phyloP scores from a whole-genome alignment of 2,888 invertebrate genomes.

The Eupithecia exiguata region DNA sequence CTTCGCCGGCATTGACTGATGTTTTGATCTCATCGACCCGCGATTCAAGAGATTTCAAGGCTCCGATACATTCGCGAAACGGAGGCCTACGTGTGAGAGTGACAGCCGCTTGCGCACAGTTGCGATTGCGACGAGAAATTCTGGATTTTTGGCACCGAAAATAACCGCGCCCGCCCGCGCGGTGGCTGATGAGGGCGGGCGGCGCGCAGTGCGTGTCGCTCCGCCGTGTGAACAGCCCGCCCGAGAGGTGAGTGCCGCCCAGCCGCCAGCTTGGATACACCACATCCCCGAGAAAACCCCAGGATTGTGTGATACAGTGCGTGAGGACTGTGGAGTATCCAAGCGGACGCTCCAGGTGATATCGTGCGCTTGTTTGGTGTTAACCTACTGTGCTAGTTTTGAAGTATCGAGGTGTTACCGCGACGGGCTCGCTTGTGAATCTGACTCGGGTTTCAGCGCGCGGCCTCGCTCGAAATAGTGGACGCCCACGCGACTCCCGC shows the following conservation, averaged over 20 bases:
- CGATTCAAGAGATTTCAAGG: constrained; percentile 47
- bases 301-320: constrained; percentile 36
- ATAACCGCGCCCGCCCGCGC: constrained; percentile 78
- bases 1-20: constrained; percentile 41
- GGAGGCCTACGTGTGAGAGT: constrained; percentile 61
- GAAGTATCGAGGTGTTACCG: constrained; percentile 45
- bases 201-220: constrained; percentile 82
- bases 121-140: constrained; percentile 59
- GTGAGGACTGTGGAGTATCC: constrained; percentile 65
- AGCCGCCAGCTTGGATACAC: constrained; percentile 67
- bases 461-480: constrained; percentile 83
- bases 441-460: constrained; percentile 80
- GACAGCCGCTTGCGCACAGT: constrained; percentile 49
- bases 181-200: constrained; percentile 69
- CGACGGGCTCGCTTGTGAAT: constrained; percentile 50
- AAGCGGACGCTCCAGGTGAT: constrained; percentile 63
- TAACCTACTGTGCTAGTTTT: constrained; percentile 39
- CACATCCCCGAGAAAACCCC: constrained; percentile 38
- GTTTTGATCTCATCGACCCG: constrained; percentile 43
- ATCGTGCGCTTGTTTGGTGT: constrained; percentile 48
- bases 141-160: constrained; percentile 83
- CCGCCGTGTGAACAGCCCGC: constrained; percentile 83
- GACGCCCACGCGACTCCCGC: constrained; percentile 56
- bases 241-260: constrained; percentile 74
- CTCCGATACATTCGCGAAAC: constrained; percentile 42